Base-by-base conservation (phyloP, 2,888 invertebrate genomes). In the Trisateles emortualis region DNA sequence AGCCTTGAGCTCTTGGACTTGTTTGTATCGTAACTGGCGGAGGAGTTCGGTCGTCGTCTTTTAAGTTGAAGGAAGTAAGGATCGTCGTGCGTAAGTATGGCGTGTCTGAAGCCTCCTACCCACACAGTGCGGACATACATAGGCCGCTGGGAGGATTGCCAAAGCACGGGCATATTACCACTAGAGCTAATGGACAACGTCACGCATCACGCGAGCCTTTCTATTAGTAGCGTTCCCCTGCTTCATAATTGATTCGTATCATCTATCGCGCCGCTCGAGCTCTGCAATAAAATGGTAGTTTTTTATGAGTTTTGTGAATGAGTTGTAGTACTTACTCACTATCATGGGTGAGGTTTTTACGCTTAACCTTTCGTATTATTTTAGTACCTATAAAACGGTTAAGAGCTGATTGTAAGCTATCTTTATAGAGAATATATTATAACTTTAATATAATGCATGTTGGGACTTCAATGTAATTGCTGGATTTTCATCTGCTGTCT, bases 81-180 rank as follows among this genome's bases (percentile, higher is more conserved):
- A 81, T 96, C 96, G 85, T 95, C 95, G 54, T 94, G 89, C 4
- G 94, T 93, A 44, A 96, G 88, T 41, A 96, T 94, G 13, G 95
- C 96, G 88, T 95, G 95, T 64, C 96, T 93, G 68, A 95, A 94
- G 14, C 96, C 96, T 76, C 95, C 94, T 53, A 95, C 94, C 97
- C 97, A 97, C 46, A 95, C 93, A 39, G 94, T 94, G 72, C 93
- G 91, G 62, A 95, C 90, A 83, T 94, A 94, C 83, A 95, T 87
- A 76, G 95, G 94, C 60, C 93, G 90, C 83, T 93, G 93, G 59
- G 95, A 94, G 65, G 94, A 92, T 80, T 94, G 94, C 95, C 95
- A 95, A 80, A 94, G 94, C 61, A 88, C 91, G 70, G 91, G 91
- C 94, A 94, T 94, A 75, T 84, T 90, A 52, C 56, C 53, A 68